Base-by-base conservation (phyloP, 2,113 vertebrate genomes). In the Bos javanicus region DNA sequence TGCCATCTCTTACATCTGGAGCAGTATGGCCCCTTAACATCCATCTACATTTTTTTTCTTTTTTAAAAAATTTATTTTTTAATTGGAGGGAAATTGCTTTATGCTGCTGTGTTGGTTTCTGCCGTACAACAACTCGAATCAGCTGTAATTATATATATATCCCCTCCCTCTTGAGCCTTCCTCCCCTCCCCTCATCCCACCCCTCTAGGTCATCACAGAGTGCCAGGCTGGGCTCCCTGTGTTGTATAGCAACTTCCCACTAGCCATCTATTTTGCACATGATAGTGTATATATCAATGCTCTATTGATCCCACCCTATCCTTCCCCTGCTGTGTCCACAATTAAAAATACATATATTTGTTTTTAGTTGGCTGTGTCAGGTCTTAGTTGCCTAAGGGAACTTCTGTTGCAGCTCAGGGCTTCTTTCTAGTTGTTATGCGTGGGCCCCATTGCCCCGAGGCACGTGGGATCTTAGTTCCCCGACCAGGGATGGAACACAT, bases 121-220 rank as follows among this genome's bases (percentile, higher is more conserved):
- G n/a, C 64, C 1, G 0, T 36, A 71, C n/a, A 36, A 11, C 64
- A 71, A 71, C n/a, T 11, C 0, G 2, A 71, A 23, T 23, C 64
- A 36, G 19, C 64, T 5, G 9, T 9, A 7, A 36, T n/a, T 71
- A 71, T 36, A 21, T n/a, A 36, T 21, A 71, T 36, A 21, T 11
- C n/a, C 64, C n/a, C 17, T 36, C 17, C n/a, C 9, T 71, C 17
- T 48, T 26, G 57, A 59, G 57, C 4, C 23, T 36, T 71, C 33
- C 64, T 71, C n/a, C 15, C n/a, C 11, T 78, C 6, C 28, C 57
- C 19, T 67, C 16, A 39, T 2, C 19, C 64, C 4, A 36, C 9
- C 19, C 62, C 2, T 71, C n/a, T 36, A 11, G 19, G n/a, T 71
- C 64, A 71, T 21, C 64, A 71, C n/a, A 71, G 64, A 67, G 17